Conservation (phyloP, 1,140 invertebrate genomes). For the Drosophila guanche region DNA sequence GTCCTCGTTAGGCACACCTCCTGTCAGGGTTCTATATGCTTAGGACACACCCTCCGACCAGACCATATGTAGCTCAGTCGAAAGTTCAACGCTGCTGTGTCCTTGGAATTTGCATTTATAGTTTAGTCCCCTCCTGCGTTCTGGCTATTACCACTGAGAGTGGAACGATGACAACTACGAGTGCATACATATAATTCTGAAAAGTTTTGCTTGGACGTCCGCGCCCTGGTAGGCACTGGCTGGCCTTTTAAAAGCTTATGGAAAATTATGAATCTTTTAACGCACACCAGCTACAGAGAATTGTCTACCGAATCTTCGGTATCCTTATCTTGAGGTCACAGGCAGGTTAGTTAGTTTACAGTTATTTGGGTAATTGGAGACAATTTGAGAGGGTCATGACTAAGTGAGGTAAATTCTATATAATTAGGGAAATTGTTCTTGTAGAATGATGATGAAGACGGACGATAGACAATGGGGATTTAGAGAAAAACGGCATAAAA, state of each 20-base stretch:
- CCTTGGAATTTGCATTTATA: slow-evolving; percentile 68
- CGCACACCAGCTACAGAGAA: slow-evolving; percentile 5
- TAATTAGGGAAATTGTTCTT: no score
- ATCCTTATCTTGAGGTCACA: slow-evolving; percentile 40
- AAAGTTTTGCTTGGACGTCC: slow-evolving; percentile 50
- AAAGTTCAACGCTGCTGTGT: slow-evolving; percentile 65
- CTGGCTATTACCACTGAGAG: slow-evolving; percentile 55
- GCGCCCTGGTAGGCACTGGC: slow-evolving; percentile 22
- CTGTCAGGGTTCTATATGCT: slow-evolving; percentile 55
- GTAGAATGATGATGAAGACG: no score
- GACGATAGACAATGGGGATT: no score
- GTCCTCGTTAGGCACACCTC: slow-evolving; percentile 59
- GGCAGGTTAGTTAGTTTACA: slow-evolving; percentile 32
- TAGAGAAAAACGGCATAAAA: no score
- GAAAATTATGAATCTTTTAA: slow-evolving; percentile 42
- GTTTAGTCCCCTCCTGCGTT: slow-evolving; percentile 55
- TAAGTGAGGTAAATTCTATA: no score
- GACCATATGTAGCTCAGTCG: slow-evolving; percentile 53
- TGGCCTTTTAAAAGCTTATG: slow-evolving; percentile 35
- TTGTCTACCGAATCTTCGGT: slow-evolving; percentile 37
- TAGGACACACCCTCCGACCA: slow-evolving; percentile 22
- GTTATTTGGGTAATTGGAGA: slow-evolving; percentile 9
- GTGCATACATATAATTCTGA: slow-evolving; percentile 55
- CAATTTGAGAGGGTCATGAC: background rate
- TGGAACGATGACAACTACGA: slow-evolving; percentile 37